Evolutionary conservation across 2,888 invertebrate species (phyloP), one percentile per base, ranked within the genome.

Genomic region (Coleophora flavipennella): DNA sequence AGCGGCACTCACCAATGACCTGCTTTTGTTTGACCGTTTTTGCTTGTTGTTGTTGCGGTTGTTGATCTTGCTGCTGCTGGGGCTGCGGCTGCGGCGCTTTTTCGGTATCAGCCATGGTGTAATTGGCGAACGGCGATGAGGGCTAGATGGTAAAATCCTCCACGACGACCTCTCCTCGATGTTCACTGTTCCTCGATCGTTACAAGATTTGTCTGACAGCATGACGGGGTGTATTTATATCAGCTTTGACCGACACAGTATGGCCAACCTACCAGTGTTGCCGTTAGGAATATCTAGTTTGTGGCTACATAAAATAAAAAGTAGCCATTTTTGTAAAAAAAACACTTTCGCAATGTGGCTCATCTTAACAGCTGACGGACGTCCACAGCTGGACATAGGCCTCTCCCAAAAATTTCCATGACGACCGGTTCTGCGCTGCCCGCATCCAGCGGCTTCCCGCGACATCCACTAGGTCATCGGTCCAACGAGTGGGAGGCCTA

Each of bases 71-170:
- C 86, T 89, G 89, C 62, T 72, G 84, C 67, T 84, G 83, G 63
- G 79, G 84, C 78, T 87, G 87, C 87, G 89, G 80, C 88, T 90
- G 85, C 89, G 91, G 89, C 88, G 90, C 90, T 87, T 92, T 91
- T 87, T 94, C 95, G 89, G 95, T 92, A 92, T 96, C 96, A 92
- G 95, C 95, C 96, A 96, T 96, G 92, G 90, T 91, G 91, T 90
- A 89, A 87, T 89, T 90, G 88, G 88, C 88, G 88, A 88, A 88
- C 87, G 89, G 89, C 89, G 89, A 89, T 89, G 89, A 88, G 89
- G 87, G 84, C 80, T 81, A 86, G 86, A 86, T 86, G 86, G 88
- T 88, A 88, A 88, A 87, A 87, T 88, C 89, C 90, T 90, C 90
- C 90, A 90, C 90, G 88, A 88, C 90, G 88, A 88, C 89, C 90